These are phyloP conservation scores for Drosophila bifasciata DNA, from an alignment of 1,140 invertebrate genomes.

Conservation along the genomic window DNA sequence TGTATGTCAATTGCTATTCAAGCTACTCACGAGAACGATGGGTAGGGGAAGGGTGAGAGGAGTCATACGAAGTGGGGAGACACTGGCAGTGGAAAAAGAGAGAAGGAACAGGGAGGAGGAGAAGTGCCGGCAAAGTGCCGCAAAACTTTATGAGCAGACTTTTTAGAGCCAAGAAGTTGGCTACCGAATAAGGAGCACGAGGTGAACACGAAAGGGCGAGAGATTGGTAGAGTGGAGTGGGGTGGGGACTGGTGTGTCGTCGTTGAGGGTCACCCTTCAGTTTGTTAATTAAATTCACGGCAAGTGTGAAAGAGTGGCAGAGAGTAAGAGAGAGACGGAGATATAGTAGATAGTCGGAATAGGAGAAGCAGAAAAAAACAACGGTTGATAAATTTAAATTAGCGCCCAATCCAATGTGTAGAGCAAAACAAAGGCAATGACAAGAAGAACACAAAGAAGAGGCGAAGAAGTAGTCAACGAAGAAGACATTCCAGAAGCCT, in stretches of 20 bases:
- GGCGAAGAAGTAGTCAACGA: neutral
- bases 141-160: constrained; percentile 53
- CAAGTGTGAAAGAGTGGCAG: constrained; percentile 36
- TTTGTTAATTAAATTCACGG: constrained; percentile 65
- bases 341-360: too few relatives aligned
- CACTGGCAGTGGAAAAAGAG: neutral
- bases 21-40: constrained; percentile 52
- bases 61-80: constrained; percentile 7
- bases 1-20: constrained; percentile 67
- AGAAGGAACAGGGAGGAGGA: neutral
- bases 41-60: neutral
- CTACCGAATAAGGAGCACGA: constrained; percentile 2
- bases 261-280: constrained; percentile 36
- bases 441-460: constrained; percentile 3
- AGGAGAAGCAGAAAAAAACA: constrained; percentile 7
- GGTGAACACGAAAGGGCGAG: neutral
- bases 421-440: constrained; percentile 14
- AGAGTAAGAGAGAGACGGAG: neutral
- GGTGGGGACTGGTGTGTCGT: neutral
- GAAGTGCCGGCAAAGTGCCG: constrained; percentile 49
- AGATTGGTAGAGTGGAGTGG: neutral
- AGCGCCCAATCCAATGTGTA: constrained; percentile 24
- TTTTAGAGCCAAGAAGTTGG: constrained; percentile 43
- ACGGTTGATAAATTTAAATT: constrained; percentile 58
- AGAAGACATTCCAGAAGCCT: constrained; percentile 12